These are phyloP conservation scores for Myopa testacea DNA, from an alignment of 2,888 invertebrate species.

Conservation along the genomic window DNA sequence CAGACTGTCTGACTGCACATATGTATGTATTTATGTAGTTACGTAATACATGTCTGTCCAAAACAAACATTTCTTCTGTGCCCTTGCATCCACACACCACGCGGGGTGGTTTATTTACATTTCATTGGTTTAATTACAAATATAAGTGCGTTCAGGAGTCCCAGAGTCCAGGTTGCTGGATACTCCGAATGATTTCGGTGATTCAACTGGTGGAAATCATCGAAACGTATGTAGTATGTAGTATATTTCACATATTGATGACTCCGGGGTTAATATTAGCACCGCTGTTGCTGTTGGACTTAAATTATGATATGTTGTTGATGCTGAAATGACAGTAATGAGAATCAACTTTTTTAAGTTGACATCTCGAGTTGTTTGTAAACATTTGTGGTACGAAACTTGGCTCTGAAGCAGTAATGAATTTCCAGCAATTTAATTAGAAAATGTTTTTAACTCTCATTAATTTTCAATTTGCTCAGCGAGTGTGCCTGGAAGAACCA, in stretches of 20 bases:
- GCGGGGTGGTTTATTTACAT: constrained; percentile 46
- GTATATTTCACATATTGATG: constrained; percentile 25
- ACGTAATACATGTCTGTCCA: no score
- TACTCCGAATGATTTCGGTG: constrained; percentile 1
- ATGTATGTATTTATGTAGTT: no score
- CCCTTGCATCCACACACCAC: background rate
- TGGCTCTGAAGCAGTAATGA: constrained; percentile 2
- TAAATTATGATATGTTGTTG: constrained; percentile 20
- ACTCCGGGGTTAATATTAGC: background rate
- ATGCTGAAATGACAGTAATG: constrained; percentile 47
- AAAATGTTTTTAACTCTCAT: constrained; percentile 1
- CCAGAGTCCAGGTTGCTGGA: background rate
- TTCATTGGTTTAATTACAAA: constrained; percentile 52
- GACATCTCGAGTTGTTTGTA: constrained; percentile 67
- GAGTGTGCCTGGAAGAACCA: background rate
- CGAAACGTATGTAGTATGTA: background rate
- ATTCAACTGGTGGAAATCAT: constrained; percentile 4
- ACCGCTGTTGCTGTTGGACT: constrained; percentile 23
- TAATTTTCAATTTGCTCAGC: constrained; percentile 16
- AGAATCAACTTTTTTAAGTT: constrained; percentile 67
- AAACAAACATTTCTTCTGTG: no score
- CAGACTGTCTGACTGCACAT: no score
- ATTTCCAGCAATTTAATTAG: constrained; percentile 25
- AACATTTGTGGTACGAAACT: constrained; percentile 55
- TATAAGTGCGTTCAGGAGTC: constrained; percentile 18